Evolutionary conservation across 2,888 invertebrate species (phyloP).

Genomic region (Lydus trimaculatus): DNA sequence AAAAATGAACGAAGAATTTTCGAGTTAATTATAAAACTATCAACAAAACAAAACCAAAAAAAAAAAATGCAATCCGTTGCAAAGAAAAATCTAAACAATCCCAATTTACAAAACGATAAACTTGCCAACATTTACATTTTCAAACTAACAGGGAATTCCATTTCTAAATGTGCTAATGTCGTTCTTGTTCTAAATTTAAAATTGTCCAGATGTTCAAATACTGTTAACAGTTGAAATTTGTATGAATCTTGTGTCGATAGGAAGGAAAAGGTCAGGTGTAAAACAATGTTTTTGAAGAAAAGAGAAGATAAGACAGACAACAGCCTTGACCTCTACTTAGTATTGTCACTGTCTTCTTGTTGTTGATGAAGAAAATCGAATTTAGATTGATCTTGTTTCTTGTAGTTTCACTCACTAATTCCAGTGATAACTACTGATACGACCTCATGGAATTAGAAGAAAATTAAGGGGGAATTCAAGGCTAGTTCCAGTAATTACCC

Average conservation of each 20-base stretch:
- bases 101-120: neutral
- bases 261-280: neutral
- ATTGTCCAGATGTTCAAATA: slow-evolving; percentile 22
- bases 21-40: neutral
- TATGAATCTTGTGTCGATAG: too few relatives aligned
- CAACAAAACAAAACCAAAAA: neutral
- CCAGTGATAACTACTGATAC: too few relatives aligned
- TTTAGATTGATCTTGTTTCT: neutral
- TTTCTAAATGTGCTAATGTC: slow-evolving; percentile 35
- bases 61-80: neutral
- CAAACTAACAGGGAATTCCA: slow-evolving; percentile 36
- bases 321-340: neutral
- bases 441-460: neutral
- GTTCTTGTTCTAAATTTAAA: slow-evolving; percentile 33
- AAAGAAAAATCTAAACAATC: neutral
- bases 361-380: neutral
- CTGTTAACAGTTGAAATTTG: neutral
- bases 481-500: neutral
- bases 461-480: neutral
- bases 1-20: neutral
- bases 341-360: too few relatives aligned
- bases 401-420: too few relatives aligned
- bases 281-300: neutral
- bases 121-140: slow-evolving; percentile 19
- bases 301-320: neutral